Evolutionary conservation across 2,797 vertebrate species (phyloP).

Genomic region (Myotis vivesi): DNA sequence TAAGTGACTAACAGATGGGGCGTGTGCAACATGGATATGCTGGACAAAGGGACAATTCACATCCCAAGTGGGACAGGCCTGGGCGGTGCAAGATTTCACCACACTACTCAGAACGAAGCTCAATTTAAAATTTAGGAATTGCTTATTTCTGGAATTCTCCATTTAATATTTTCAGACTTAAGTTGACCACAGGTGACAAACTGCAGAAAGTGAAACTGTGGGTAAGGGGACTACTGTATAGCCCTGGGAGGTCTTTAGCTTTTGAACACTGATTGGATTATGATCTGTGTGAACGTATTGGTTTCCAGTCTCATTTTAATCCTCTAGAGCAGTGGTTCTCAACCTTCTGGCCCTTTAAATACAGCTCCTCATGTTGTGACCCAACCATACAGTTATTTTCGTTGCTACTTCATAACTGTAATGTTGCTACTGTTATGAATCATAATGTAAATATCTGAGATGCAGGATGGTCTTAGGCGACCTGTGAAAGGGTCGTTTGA

Average conservation of each 20-base stretch:
- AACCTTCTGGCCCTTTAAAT: too few relatives aligned
- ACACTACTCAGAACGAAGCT: neutral
- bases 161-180: neutral
- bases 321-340: neutral
- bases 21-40: too few relatives aligned
- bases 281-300: neutral
- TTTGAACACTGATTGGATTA: neutral
- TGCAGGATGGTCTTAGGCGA: too few relatives aligned
- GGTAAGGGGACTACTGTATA: neutral
- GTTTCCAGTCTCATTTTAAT: neutral
- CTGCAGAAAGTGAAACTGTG: neutral
- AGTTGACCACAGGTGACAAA: neutral
- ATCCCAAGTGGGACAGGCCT: neutral
- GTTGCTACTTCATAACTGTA: too few relatives aligned
- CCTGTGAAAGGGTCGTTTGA: too few relatives aligned
- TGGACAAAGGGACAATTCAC: neutral
- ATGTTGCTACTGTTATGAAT: too few relatives aligned
- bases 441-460: too few relatives aligned
- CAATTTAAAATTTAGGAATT: neutral
- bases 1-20: neutral
- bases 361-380: too few relatives aligned
- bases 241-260: neutral
- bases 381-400: too few relatives aligned
- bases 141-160: neutral
- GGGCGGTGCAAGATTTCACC: neutral